A percentile compares a stretch with the other conserved stretches of the same genome.
Evolutionary conservation across 2,888 invertebrate species (phyloP).

Genomic region (Tetranychus truncatus): DNA sequence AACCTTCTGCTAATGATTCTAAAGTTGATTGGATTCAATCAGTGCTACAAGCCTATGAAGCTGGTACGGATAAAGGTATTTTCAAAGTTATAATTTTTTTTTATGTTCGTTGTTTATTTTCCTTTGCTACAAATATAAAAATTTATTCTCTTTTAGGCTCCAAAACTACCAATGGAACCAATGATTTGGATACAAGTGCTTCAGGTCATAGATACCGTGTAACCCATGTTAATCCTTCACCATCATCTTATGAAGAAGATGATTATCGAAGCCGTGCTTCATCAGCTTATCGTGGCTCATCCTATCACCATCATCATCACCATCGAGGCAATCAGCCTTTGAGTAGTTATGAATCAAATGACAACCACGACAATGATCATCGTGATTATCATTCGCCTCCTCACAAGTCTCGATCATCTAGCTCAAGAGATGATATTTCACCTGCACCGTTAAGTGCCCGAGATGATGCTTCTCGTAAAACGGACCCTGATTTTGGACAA

Average conservation of each 20-base stretch:
- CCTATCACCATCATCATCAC: not conserved
- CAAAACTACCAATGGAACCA: not conserved
- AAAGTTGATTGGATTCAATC: not conserved
- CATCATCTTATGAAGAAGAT: not conserved
- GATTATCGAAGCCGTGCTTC: not conserved
- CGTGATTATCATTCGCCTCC: not conserved
- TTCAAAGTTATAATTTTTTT: too few species aligned
- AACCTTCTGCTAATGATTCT: not conserved
- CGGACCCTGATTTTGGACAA: slow-evolving; percentile 8
- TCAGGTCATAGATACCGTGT: not conserved
- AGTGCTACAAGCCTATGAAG: not conserved
- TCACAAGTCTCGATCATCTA: not conserved
- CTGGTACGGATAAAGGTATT: too few species aligned
- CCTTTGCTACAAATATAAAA: not conserved
- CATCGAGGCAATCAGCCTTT: not conserved
- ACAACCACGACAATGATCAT: not conserved
- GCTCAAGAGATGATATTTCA: not conserved
- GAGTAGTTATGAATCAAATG: not conserved
- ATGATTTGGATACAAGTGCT: not conserved
- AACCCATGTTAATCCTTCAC: not conserved
- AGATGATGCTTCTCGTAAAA: not conserved
- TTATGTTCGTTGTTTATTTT: too few species aligned
- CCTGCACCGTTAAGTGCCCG: not conserved
- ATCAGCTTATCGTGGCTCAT: not conserved
- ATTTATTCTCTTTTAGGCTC: not conserved